A percentile compares a stretch with the other conserved stretches of the same genome.
These are phyloP conservation scores for Ichneumon xanthorius DNA, from an alignment of 2,888 invertebrate species.

Conservation along the genomic window DNA sequence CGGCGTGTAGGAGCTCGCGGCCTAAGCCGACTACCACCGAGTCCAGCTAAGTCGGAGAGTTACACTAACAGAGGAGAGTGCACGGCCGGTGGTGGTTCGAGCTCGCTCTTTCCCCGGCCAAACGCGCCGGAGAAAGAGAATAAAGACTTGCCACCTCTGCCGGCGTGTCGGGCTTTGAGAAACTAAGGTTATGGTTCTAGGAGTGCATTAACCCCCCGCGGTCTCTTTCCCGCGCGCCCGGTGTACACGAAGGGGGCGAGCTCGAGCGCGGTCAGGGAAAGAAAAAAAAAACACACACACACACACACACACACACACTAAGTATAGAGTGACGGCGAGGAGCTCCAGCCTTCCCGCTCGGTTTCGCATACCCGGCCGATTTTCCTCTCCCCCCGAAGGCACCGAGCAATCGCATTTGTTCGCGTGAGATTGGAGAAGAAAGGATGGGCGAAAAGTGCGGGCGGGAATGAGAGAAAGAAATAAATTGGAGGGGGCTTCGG, in stretches of 20 bases:
- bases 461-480: conserved; percentile 40
- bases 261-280: conserved; percentile 49
- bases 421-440: conserved; percentile 44
- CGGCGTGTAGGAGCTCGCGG: conserved; percentile 20
- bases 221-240: conserved; percentile 42
- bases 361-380: conserved; percentile 43
- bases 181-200: conserved; percentile 83
- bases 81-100: conserved; percentile 40
- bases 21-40: conserved; percentile 53
- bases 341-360: conserved; percentile 57
- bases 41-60: conserved; percentile 58
- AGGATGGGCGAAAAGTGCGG: conserved; percentile 64
- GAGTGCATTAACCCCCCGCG: conserved; percentile 83
- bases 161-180: conserved; percentile 55
- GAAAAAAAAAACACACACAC: conserved; percentile 38
- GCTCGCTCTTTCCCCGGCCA: conserved; percentile 59
- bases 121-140: conserved; percentile 34
- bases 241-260: conserved; percentile 50
- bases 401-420: conserved; percentile 58
- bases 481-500: conserved; percentile 6
- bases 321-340: conserved; percentile 63
- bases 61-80: conserved; percentile 27
- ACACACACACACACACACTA: conserved; percentile 29
- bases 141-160: conserved; percentile 31
- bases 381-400: conserved; percentile 10